Evolutionary conservation across 2,113 vertebrate species (phyloP), one percentile per base, ranked within the genome.

Genomic region (Carassius carassius): DNA sequence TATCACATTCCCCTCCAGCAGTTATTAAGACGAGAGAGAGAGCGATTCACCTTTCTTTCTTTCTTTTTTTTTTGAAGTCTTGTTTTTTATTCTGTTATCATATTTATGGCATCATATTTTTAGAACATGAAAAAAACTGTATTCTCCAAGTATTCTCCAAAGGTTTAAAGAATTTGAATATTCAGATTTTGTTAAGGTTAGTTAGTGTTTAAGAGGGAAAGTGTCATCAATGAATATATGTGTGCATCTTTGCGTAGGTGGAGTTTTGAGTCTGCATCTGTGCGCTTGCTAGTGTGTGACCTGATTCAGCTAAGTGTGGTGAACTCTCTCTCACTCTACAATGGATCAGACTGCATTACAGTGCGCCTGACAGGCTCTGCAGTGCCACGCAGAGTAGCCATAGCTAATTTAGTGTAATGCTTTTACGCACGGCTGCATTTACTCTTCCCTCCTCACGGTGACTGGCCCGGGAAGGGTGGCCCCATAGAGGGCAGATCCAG

Each of bases 241-340:
- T 56, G 65, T 72, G 23, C 72, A 32, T 76, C 73, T 17, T 16
- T 83, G 70, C 21, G 56, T 83, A 62, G 69, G 82, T 74, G 51
- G 69, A 19, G 37, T 63, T 49, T 47, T 84, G 19, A 63, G 60
- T 83, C 58, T 78, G 73, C 65, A 25, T 78, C 41, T 69, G 60
- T 84, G 65, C 25, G 62, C 65, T 70, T 70, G 74, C 62, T 35
- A 69, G 47, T 84, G 37, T 78, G 83, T 94, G 94, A 93, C 92
- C 92, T 92, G 91, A 91, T 93, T 94, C 91, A 84, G 91, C 87
- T 89, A 85, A 78, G 91, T 91, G 91, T 93, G 73, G 92, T 89
- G 86, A 93, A 92, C 89, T 87, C 88, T 89, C 86, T 91, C 82
- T 86, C 78, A 72, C 63, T 87, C 88, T 74, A 9, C 82, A 86